Evolutionary conservation across 2,888 invertebrate species (phyloP), one percentile per base, ranked within the genome.

Genomic region (Therioaphis trifolii): DNA sequence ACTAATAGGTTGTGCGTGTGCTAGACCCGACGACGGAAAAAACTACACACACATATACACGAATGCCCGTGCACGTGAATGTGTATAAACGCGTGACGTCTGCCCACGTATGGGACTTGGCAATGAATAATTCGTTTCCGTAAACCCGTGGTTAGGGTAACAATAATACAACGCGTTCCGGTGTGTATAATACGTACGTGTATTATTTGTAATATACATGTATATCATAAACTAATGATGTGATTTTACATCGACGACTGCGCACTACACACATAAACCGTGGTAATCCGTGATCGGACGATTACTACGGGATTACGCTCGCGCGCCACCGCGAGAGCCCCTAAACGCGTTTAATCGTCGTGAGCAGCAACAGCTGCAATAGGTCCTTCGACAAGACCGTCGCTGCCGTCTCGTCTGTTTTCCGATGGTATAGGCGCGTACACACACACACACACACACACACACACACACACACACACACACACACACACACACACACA

Each of bases 351-450:
- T 72, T 74, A 55, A 74, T 58, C 55, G 40, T 40, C 35, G 74
- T 74, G 74, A 74, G 55, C 55, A 74, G 55, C 74, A 55, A 74
- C 74, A 74, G 74, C 35, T 74, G 74, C 9, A 15, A 27, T 14
- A 21, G 49, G n/a, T 27, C 49, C 29, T n/a, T 29, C n/a, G 3
- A 29, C 2, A 0, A 21, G 18, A 14, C 4, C 49, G 49, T 43
- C 40, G 43, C 24, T 21, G 24, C 5, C n/a, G n/a, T n/a, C n/a
- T n/a, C n/a, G n/a, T n/a, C n/a, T n/a, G n/a, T n/a, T 72, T 49
- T 72, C 29, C 29, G 18, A 49, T 12, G 27, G 49, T 12, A 29
- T 52, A 49, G n/a, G 15, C 15, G 27, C 15, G 61, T 15, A 15
- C 4, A 4, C 7, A 11, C 5, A n/a, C 9, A n/a, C 7, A 9